Evolutionary conservation across 2,113 vertebrate species (phyloP).

Genomic region (Elanoides forficatus): DNA sequence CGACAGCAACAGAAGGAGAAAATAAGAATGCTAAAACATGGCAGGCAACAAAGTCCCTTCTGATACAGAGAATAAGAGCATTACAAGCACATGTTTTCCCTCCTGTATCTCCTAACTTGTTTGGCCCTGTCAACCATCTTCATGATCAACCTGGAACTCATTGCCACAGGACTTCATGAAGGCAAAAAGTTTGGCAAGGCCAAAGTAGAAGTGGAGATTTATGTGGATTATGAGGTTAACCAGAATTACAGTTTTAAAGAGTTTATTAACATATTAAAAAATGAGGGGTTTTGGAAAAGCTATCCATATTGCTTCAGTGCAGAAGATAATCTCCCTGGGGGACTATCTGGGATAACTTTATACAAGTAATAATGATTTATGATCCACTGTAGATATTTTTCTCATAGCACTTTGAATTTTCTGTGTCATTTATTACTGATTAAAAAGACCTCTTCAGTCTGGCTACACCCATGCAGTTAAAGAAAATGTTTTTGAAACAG

Average conservation of each 20-base stretch:
- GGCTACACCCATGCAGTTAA: background rate
- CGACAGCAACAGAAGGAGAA: background rate
- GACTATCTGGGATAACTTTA: background rate
- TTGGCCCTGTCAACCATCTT: background rate
- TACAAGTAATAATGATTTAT: background rate
- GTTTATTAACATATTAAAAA: background rate
- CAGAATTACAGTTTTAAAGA: background rate
- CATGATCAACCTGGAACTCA: background rate
- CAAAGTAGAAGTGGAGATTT: background rate
- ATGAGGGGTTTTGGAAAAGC: background rate
- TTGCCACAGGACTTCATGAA: background rate
- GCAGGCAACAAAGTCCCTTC: background rate
- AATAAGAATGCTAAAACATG: background rate
- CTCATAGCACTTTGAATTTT: background rate
- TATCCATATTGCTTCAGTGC: background rate
- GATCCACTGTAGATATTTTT: background rate
- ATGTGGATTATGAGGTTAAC: background rate
- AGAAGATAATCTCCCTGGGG: background rate
- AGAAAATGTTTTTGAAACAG: rapidly evolving
- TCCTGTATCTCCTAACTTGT: background rate
- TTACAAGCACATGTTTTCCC: background rate
- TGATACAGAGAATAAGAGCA: background rate
- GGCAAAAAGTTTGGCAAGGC: background rate
- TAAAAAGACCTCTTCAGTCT: background rate
- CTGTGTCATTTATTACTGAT: background rate